A percentile compares a stretch with the other conserved stretches of the same genome.
These are phyloP conservation scores for Mormyrus lacerda DNA, from an alignment of 2,113 vertebrate species.

Conservation along the genomic window DNA sequence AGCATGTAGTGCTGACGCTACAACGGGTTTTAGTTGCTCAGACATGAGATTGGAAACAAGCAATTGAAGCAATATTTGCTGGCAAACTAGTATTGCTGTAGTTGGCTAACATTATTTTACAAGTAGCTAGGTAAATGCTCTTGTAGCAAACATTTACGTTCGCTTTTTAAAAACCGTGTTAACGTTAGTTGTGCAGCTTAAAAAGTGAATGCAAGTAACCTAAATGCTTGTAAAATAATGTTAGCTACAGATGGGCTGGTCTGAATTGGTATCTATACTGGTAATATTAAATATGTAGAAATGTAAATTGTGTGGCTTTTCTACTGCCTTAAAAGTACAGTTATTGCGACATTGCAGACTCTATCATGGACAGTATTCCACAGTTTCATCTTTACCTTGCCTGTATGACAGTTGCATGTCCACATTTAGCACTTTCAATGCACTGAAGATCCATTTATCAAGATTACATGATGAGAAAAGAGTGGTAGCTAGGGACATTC, in stretches of 20 bases:
- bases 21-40: not conserved
- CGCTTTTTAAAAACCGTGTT: not conserved
- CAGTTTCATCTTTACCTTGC: conserved; percentile 23
- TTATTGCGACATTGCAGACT: not conserved
- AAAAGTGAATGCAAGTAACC: not conserved
- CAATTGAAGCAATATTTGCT: not conserved
- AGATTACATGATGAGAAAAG: conserved; percentile 7
- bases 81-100: not conserved
- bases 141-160: not conserved
- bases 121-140: not conserved
- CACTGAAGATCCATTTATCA: conserved; percentile 14
- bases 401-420: conserved; percentile 14
- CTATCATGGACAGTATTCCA: conserved; percentile 17
- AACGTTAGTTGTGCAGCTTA: not conserved
- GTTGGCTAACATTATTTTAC: not conserved
- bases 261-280: not conserved
- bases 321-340: not conserved
- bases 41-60: not conserved
- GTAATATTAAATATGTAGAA: not conserved
- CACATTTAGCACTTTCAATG: conserved; percentile 19
- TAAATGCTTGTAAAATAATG: not conserved
- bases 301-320: not conserved
- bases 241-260: not conserved
- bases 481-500: not conserved
- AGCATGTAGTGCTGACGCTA: not conserved